phyloP scores from a whole-genome alignment of 2,113 vertebrate species.

The Cyanoramphus novaezelandiae region DNA sequence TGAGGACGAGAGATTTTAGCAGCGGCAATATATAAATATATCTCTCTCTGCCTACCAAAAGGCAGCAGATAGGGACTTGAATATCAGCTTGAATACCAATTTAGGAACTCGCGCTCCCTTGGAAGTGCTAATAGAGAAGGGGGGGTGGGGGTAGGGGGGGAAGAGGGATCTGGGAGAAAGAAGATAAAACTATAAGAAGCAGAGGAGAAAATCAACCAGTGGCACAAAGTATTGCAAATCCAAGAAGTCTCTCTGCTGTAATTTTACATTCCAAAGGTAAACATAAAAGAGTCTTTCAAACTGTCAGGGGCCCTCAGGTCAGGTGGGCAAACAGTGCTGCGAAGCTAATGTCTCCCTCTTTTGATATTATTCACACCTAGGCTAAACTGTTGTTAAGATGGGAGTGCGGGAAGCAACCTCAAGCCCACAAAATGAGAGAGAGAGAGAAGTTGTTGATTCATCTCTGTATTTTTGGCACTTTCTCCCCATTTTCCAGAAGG shows the following conservation, averaged over 20 bases:
- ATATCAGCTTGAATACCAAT: conserved; percentile 40
- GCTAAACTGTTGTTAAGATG: conserved; percentile 50
- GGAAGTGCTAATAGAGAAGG: background rate
- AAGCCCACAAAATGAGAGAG: conserved; percentile 59
- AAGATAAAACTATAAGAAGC: background rate
- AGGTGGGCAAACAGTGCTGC: conserved; percentile 53
- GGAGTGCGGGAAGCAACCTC: conserved; percentile 53
- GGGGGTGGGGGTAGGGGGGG: background rate
- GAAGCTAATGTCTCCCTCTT: conserved; percentile 36
- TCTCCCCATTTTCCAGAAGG: conserved; percentile 62
- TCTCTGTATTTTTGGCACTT: conserved; percentile 65
- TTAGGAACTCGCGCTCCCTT: conserved; percentile 30
- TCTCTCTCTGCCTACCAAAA: conserved; percentile 34
- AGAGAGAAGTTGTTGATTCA: conserved; percentile 59
- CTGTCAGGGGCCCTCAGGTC: conserved; percentile 43
- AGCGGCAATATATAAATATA: conserved; percentile 22
- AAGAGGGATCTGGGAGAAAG: background rate
- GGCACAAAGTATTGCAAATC: background rate
- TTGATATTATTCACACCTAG: conserved; percentile 57
- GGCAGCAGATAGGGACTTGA: conserved; percentile 28
- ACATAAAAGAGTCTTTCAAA: conserved; percentile 56
- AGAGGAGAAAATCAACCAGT: conserved; percentile 22
- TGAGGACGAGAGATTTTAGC: conserved; percentile 17
- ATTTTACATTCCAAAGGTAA: conserved; percentile 38
- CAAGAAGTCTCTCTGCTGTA: conserved; percentile 5